These are phyloP conservation scores for Nothoprocta perdicaria DNA, from an alignment of 2,113 vertebrate species.

Conservation along the genomic window DNA sequence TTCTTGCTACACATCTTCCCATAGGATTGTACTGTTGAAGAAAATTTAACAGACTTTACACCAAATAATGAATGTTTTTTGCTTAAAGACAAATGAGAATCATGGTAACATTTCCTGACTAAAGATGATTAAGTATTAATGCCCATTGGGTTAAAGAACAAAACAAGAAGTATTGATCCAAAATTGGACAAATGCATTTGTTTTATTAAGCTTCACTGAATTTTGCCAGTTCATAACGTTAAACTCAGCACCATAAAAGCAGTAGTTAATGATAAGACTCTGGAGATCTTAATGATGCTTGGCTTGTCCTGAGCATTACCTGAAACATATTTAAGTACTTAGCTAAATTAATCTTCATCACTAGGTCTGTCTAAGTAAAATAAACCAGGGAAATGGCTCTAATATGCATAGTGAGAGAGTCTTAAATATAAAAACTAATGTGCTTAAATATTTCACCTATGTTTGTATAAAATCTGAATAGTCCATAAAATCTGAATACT, in stretches of 20 bases:
- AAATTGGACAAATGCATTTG: constrained; percentile 22
- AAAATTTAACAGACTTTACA: constrained; percentile 5
- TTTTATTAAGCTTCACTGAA: constrained; percentile 1
- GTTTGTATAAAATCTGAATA: background rate
- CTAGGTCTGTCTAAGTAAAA: constrained; percentile 35
- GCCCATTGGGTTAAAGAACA: background rate
- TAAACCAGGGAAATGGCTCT: constrained; percentile 14
- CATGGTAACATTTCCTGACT: background rate
- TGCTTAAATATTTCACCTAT: background rate
- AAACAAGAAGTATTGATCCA: constrained; percentile 47
- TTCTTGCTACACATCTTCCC: constrained; percentile 37
- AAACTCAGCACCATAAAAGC: constrained; percentile 19
- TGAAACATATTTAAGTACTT: constrained; percentile 19
- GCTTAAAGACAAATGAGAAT: constrained; percentile 30
- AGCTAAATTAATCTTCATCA: constrained; percentile 57
- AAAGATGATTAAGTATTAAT: constrained; percentile 66
- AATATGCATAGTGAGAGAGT: background rate
- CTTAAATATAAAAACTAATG: background rate
- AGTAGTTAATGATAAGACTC: constrained; percentile 40
- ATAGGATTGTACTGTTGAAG: constrained; percentile 16
- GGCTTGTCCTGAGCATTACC: constrained; percentile 34
- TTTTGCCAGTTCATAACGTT: constrained; percentile 7
- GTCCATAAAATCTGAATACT: background rate
- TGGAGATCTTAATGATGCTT: constrained; percentile 51
- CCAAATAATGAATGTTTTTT: constrained; percentile 45